Conservation (phyloP, 2,888 invertebrate species). For the Campaea margaritaria region DNA sequence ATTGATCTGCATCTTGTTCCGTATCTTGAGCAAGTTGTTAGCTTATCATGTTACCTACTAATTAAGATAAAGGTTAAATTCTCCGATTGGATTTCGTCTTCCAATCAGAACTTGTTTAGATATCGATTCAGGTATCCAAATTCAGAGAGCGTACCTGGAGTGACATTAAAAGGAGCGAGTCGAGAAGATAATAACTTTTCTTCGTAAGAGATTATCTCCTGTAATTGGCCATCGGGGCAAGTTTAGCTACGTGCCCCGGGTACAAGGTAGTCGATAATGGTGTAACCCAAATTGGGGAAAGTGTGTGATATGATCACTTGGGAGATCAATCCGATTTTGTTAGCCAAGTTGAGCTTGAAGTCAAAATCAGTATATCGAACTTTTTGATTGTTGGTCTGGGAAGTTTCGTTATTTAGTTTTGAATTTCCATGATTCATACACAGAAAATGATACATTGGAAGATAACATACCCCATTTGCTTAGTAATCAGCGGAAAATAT, state of each 20-base stretch:
- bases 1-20: no score
- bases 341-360: not conserved
- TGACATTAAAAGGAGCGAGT: constrained; percentile 20
- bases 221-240: constrained; percentile 35
- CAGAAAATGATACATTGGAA: no score
- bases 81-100: not conserved
- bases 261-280: constrained; percentile 18
- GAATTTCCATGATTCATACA: no score
- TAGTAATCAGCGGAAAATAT: no score
- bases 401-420: no score
- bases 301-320: constrained; percentile 17
- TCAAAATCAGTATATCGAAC: no score
- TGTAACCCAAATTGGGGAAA: constrained; percentile 12
- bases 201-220: constrained; percentile 24
- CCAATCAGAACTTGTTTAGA: constrained; percentile 1
- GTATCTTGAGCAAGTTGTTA: no score
- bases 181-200: constrained; percentile 27
- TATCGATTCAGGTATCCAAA: constrained; percentile 8
- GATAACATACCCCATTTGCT: no score
- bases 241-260: constrained; percentile 33
- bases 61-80: not conserved
- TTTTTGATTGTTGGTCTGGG: no score
- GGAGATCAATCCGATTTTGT: constrained; percentile 4
- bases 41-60: no score
- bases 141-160: not conserved